Conservation (phyloP, 2,888 invertebrate genomes). For the Noctuana brunneofusca region DNA sequence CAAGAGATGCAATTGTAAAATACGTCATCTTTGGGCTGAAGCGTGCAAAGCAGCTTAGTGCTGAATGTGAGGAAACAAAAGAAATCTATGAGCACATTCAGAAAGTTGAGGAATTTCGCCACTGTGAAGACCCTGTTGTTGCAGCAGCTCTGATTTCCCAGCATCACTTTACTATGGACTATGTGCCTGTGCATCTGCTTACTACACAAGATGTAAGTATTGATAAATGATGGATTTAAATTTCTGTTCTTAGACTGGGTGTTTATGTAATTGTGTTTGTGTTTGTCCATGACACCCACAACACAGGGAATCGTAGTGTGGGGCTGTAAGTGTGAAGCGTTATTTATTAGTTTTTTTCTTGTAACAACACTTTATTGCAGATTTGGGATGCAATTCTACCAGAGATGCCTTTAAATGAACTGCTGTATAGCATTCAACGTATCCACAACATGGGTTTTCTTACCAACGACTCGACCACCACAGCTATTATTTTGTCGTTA, state of each 20-base stretch:
- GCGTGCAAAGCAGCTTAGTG: slow-evolving; percentile 64
- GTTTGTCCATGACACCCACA: too few relatives aligned
- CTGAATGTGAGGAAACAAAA: slow-evolving; percentile 63
- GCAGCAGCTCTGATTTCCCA: slow-evolving; percentile 77
- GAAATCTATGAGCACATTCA: slow-evolving; percentile 72
- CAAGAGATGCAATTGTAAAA: slow-evolving; percentile 67
- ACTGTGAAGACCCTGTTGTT: slow-evolving; percentile 74
- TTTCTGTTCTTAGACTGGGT: too few relatives aligned
- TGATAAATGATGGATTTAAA: too few relatives aligned
- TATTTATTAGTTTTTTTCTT: neutral
- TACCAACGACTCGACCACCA: slow-evolving; percentile 73
- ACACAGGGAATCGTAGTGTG: too few relatives aligned
- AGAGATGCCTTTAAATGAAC: slow-evolving; percentile 74
- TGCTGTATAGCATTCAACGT: slow-evolving; percentile 82
- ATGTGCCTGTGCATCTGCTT: slow-evolving; percentile 86
- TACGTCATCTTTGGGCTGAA: slow-evolving; percentile 82
- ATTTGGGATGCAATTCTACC: slow-evolving; percentile 85
- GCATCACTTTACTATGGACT: slow-evolving; percentile 84
- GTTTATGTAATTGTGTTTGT: too few relatives aligned
- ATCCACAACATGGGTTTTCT: slow-evolving; percentile 85
- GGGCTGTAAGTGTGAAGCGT: too few relatives aligned
- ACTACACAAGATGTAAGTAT: slow-evolving; percentile 84
- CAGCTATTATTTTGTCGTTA: slow-evolving; percentile 76
- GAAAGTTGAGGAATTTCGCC: slow-evolving; percentile 75
- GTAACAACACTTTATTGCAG: slow-evolving; percentile 54